Conservation (phyloP, 1,140 invertebrate genomes). For the Pogonomyrmex californicus region DNA sequence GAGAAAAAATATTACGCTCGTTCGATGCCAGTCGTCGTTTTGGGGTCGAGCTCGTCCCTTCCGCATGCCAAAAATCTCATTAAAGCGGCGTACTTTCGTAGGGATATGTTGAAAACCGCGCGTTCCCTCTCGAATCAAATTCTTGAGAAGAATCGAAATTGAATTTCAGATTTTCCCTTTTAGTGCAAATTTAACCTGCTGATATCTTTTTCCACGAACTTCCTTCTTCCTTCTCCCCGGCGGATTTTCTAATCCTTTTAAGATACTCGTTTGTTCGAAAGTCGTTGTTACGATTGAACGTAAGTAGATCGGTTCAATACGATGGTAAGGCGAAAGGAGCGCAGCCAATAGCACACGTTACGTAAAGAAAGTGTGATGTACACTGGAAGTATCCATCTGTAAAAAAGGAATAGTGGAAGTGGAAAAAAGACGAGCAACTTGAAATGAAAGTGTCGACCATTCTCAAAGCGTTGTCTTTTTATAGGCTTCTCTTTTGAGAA, state of each 20-base stretch:
- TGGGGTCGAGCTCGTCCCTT: not conserved
- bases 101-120: not conserved
- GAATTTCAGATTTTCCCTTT: slow-evolving; percentile 18
- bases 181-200: slow-evolving; percentile 1
- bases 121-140: slow-evolving; percentile 4
- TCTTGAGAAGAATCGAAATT: not conserved
- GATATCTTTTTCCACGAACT: not conserved
- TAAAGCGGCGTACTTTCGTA: not conserved
- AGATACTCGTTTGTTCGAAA: slow-evolving; percentile 21
- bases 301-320: slow-evolving; percentile 31
- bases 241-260: slow-evolving; percentile 38
- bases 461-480: not conserved
- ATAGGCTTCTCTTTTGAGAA: slow-evolving; percentile 33
- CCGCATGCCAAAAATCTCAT: slow-evolving; percentile 12
- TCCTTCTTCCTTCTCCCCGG: not conserved
- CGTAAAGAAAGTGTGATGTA: slow-evolving; percentile 40
- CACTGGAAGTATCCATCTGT: slow-evolving; percentile 17
- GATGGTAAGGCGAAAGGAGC: slow-evolving; percentile 29
- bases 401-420: slow-evolving; percentile 53
- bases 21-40: not conserved
- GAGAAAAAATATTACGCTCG: slow-evolving; percentile 12
- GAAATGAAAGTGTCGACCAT: slow-evolving; percentile 47
- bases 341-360: slow-evolving; percentile 8
- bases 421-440: slow-evolving; percentile 16
- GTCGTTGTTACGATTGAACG: slow-evolving; percentile 44